Conservation (phyloP, 1,140 invertebrate genomes). For the Drosophila prosaltans region DNA sequence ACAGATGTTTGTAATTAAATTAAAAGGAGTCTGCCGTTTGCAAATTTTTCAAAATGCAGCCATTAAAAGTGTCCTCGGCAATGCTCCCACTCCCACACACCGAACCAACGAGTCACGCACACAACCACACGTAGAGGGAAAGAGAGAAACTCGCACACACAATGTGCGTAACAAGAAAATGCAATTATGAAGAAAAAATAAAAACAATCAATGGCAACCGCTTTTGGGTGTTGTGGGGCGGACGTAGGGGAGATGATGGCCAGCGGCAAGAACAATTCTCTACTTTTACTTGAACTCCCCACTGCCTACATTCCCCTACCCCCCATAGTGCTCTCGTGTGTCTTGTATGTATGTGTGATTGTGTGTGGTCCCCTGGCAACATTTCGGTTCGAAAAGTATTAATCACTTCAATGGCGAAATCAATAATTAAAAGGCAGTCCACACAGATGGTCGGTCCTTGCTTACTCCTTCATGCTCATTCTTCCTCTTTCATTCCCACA, state of each 20-base stretch:
- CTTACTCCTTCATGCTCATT: neutral
- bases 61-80: constrained; percentile 8
- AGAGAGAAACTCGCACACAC: constrained; percentile 1
- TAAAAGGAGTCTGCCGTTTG: neutral
- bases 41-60: neutral
- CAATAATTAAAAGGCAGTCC: constrained; percentile 74
- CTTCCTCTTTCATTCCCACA: neutral
- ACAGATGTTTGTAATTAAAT: constrained; percentile 1
- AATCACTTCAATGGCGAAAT: constrained; percentile 68
- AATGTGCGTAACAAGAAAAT: constrained; percentile 64
- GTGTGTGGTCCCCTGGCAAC: constrained; percentile 29
- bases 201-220: constrained; percentile 61
- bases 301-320: constrained; percentile 1
- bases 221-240: constrained; percentile 29
- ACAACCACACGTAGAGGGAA: neutral
- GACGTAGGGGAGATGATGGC: neutral
- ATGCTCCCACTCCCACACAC: neutral
- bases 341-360: neutral
- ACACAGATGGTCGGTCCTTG: constrained; percentile 12
- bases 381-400: constrained; percentile 57
- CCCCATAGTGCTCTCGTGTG: neutral
- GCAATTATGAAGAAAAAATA: constrained; percentile 66
- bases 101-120: neutral
- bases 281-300: neutral
- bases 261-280: constrained; percentile 1